phyloP scores from a whole-genome alignment of 2,888 invertebrate species.

The Eumacrocentrus americanus region DNA sequence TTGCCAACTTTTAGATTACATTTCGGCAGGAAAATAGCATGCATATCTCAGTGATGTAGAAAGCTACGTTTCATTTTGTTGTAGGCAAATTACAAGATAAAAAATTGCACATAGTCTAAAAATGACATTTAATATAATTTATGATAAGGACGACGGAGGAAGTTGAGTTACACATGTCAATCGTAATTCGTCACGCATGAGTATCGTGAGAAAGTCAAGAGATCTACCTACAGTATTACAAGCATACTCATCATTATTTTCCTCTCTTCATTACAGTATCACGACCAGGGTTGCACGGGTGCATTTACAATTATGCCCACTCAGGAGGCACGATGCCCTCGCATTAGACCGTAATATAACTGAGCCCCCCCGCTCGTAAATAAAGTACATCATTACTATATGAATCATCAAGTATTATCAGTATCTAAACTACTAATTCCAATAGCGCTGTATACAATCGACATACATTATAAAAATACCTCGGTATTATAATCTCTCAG shows the following conservation, averaged over 20 bases:
- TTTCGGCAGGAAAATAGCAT: slow-evolving; percentile 46
- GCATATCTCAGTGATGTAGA: neutral
- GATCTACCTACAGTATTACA: neutral
- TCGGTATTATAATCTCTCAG: neutral
- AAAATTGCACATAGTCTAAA: neutral
- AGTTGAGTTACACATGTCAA: slow-evolving; percentile 8
- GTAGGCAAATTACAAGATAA: neutral
- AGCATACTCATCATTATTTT: neutral
- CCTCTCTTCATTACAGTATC: neutral
- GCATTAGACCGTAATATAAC: neutral
- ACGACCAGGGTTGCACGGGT: neutral
- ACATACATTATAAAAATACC: neutral
- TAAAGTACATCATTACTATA: too few species aligned
- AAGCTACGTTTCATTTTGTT: slow-evolving; percentile 17
- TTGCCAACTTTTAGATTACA: slow-evolving; percentile 59
- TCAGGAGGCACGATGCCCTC: neutral
- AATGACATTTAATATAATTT: too few species aligned
- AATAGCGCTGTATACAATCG: neutral
- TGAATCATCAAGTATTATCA: too few species aligned
- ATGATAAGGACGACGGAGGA: neutral
- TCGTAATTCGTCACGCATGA: slow-evolving; percentile 52
- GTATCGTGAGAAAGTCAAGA: slow-evolving; percentile 48
- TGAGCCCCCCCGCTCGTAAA: too few species aligned
- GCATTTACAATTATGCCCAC: neutral
- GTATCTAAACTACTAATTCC: too few species aligned